A percentile compares a stretch with the other conserved stretches of the same genome.
Evolutionary conservation across 2,888 invertebrate genomes (phyloP).

Genomic region (Mycalesis mineus): DNA sequence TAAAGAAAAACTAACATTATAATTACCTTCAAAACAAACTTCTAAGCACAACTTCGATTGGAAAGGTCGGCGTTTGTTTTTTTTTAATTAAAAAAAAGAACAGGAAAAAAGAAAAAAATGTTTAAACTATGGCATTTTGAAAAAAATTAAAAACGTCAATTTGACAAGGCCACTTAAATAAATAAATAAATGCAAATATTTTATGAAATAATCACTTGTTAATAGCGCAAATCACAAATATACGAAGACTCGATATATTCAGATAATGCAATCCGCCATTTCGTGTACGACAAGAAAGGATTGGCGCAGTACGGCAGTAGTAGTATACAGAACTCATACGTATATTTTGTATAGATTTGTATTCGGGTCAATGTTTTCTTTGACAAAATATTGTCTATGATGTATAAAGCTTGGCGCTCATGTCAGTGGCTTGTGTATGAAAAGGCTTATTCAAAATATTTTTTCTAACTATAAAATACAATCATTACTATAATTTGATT

Average conservation of each 20-base stretch:
- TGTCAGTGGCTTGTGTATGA: neutral
- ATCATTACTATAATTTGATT: no score
- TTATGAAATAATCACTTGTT: neutral
- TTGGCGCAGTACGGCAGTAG: slow-evolving; percentile 2
- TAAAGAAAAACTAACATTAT: neutral
- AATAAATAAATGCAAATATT: neutral
- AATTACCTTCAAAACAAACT: neutral
- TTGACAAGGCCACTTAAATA: slow-evolving; percentile 24
- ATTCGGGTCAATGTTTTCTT: slow-evolving; percentile 1
- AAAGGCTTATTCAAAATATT: no score
- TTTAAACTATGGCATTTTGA: slow-evolving; percentile 45
- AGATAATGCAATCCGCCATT: slow-evolving; percentile 42
- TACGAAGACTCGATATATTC: slow-evolving; percentile 1
- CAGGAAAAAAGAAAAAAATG: slow-evolving; percentile 46
- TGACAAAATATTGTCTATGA: slow-evolving; percentile 21
- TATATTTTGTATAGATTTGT: neutral
- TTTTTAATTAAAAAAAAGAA: slow-evolving; percentile 62
- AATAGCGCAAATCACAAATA: neutral
- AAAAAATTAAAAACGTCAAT: slow-evolving; percentile 48
- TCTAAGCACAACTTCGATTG: slow-evolving; percentile 5
- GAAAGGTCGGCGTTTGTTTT: slow-evolving; percentile 67
- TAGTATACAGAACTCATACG: no score
- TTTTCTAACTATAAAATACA: no score
- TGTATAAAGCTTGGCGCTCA: slow-evolving; percentile 1
- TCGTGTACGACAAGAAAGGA: slow-evolving; percentile 31